Conservation (phyloP, 2,113 vertebrate species). For the Cygnus atratus region DNA sequence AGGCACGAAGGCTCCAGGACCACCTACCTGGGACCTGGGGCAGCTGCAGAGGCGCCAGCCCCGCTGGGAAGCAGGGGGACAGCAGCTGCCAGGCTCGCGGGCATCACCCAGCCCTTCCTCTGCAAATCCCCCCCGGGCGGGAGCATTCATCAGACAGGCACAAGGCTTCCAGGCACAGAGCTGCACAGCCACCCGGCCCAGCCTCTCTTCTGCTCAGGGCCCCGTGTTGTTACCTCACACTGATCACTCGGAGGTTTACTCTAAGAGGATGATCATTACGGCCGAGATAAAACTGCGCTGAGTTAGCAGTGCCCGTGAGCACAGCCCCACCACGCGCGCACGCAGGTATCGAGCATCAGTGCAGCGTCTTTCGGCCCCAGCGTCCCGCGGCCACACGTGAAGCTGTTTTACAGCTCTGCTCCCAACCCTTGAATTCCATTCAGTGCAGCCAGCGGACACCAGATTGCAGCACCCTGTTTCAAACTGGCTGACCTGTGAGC, state of each 20-base stretch:
- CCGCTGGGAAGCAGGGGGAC: background rate
- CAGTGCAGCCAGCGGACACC: background rate
- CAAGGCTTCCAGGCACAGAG: background rate
- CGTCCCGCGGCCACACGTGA: background rate
- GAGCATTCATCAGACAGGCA: rapidly evolving
- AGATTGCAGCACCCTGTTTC: background rate
- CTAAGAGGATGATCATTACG: background rate
- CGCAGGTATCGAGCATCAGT: rapidly evolving
- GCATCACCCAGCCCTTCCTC: background rate
- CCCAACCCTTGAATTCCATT: background rate
- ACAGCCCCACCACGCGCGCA: background rate
- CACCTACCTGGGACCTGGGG: background rate
- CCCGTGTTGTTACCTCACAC: background rate
- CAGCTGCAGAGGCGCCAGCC: background rate
- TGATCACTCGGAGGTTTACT: background rate
- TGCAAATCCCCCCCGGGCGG: background rate
- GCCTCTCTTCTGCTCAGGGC: background rate
- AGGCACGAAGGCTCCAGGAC: background rate
- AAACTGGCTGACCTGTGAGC: background rate
- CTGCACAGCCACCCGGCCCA: background rate
- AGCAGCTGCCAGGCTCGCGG: background rate
- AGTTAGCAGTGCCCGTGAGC: too few relatives aligned
- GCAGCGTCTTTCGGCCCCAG: rapidly evolving
- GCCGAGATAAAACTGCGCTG: background rate
- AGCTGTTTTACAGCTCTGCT: background rate